Conservation (phyloP, 2,113 vertebrate genomes). For the Oxyruncus cristatus region DNA sequence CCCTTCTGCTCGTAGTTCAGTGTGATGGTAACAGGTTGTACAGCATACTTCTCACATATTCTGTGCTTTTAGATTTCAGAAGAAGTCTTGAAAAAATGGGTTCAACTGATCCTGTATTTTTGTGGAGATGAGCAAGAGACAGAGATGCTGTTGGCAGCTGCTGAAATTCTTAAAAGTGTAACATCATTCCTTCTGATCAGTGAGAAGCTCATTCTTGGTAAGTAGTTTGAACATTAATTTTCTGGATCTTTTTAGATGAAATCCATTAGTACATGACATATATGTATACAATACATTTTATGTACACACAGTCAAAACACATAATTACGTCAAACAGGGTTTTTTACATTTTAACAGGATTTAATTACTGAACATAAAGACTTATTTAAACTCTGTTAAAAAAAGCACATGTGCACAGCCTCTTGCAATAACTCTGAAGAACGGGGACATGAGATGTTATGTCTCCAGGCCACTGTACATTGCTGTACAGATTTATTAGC, state of each 20-base stretch:
- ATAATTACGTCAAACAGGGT: background rate
- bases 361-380: background rate
- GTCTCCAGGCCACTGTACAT: background rate
- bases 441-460: background rate
- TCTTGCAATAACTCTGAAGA: background rate
- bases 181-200: slow-evolving; percentile 76
- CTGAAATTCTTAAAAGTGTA: slow-evolving; percentile 79
- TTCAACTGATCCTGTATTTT: slow-evolving; percentile 76
- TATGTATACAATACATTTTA: background rate
- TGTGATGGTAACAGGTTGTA: background rate
- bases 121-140: slow-evolving; percentile 83
- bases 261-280: background rate
- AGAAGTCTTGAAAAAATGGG: slow-evolving; percentile 76
- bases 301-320: background rate
- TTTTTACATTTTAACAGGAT: background rate
- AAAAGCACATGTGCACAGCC: background rate
- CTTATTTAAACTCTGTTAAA: background rate
- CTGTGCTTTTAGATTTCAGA: slow-evolving; percentile 60
- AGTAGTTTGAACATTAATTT: slow-evolving; percentile 46
- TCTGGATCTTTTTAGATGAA: background rate
- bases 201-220: slow-evolving; percentile 78
- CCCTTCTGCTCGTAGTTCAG: background rate
- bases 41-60: background rate
- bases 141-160: slow-evolving; percentile 82
- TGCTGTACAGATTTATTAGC: background rate